phyloP scores from a whole-genome alignment of 2,113 vertebrate genomes.

The Scopus umbretta region DNA sequence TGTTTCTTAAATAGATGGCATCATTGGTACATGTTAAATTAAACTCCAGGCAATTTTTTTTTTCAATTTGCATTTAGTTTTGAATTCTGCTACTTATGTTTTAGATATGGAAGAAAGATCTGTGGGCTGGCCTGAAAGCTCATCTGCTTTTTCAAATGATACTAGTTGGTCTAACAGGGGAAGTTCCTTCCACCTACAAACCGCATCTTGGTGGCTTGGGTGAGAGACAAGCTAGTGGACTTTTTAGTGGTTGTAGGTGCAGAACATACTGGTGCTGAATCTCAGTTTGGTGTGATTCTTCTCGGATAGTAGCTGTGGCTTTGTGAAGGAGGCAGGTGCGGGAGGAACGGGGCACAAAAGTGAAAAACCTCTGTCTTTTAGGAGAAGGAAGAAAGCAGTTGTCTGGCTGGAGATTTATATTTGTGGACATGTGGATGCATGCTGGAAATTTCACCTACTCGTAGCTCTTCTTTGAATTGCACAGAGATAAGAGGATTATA shows the following conservation, averaged over 20 bases:
- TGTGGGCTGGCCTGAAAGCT: not conserved
- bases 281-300: not conserved
- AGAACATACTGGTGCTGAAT: not conserved
- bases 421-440: not conserved
- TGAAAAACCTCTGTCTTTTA: not conserved
- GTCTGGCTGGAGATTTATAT: not conserved
- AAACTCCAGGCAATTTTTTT: not conserved
- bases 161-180: not conserved
- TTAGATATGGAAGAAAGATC: not conserved
- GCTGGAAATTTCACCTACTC: not conserved
- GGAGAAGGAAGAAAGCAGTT: not conserved
- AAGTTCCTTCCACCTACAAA: not conserved
- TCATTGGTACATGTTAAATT: not conserved
- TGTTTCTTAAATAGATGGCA: not conserved
- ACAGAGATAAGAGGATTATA: not conserved
- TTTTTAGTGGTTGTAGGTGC: not conserved
- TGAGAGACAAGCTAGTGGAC: not conserved
- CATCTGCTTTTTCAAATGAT: not conserved
- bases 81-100: not conserved
- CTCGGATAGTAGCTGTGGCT: not conserved
- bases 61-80: not conserved
- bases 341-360: not conserved
- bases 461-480: not conserved
- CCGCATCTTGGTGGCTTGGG: not conserved
- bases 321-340: not conserved